phyloP scores from a whole-genome alignment of 2,797 vertebrate genomes.

The Rachycentron canadum region DNA sequence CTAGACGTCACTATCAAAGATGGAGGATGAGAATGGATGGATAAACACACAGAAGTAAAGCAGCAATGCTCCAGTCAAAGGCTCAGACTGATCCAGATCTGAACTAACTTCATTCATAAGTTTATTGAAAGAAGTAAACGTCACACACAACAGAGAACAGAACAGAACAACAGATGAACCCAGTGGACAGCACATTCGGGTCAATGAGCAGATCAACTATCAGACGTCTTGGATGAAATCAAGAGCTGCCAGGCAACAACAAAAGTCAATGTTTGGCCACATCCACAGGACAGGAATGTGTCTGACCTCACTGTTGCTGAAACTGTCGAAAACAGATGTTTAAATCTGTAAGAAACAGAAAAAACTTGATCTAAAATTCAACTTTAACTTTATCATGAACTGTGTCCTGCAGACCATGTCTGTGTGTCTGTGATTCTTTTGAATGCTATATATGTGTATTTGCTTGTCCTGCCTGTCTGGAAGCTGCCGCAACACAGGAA shows the following conservation, averaged over 20 bases:
- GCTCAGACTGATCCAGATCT: no score
- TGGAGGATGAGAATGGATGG: no score
- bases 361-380: background rate
- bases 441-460: background rate
- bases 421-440: background rate
- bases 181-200: background rate
- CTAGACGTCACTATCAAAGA: no score
- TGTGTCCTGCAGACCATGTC: background rate
- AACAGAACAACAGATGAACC: background rate
- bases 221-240: no score
- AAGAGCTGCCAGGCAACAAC: background rate
- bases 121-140: no score
- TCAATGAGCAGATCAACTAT: background rate
- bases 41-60: no score
- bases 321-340: background rate
- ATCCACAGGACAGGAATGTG: background rate
- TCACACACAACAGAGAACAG: background rate
- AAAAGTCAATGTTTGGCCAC: background rate
- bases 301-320: background rate
- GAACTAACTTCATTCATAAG: no score
- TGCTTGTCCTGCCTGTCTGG: conserved; percentile 22
- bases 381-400: background rate
- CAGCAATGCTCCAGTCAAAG: no score
- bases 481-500: conserved; percentile 24
- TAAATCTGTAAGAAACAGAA: background rate